Evolutionary conservation across 2,113 vertebrate genomes (phyloP), one percentile per base, ranked within the genome.

Genomic region (Carassius carassius): DNA sequence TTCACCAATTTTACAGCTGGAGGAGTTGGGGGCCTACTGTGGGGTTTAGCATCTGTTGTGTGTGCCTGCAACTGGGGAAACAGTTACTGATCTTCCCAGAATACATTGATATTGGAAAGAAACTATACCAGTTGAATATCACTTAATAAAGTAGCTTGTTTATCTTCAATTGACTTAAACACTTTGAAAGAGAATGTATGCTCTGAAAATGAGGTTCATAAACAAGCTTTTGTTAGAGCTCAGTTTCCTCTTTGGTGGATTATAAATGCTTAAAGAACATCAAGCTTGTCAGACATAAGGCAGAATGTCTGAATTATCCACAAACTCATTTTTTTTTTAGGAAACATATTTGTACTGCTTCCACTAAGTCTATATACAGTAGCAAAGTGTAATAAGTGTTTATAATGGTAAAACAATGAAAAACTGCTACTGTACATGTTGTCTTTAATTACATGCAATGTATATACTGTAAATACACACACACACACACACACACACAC

Each of bases 1-100:
- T 88, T 88, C 82, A 82, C 91, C 90, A 65, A 81, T 86, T 86
- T 84, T 29, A 60, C 29, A 62, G 87, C 2, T 12, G 63, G 56
- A 51, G 35, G 35, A 3, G 29, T 29, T 29, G 29, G 29, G 29
- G 60, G 72, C 3, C 62, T 78, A 73, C 56, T 47, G 37, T 21
- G 76, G 81, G 62, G 75, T n/a, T 85, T 51, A 51, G 54, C 76
- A 79, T 78, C 80, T 81, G 72, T 14, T 23, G 37, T 47, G 65
- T 78, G 65, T 44, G 83, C 47, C 23, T 0, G 49, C 14, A 58
- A 80, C 49, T 62, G 17, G 79, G 32, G 73, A 44, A 63, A 58
- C 6, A 25, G 54, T 32, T 47, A 16, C 32, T 32, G 10, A 5
- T 51, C 23, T 60, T 72, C n/a, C 9, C n/a, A 49, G 14, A 25